These are phyloP conservation scores for Chloropsis hardwickii DNA, from an alignment of 2,113 vertebrate genomes.

Conservation along the genomic window DNA sequence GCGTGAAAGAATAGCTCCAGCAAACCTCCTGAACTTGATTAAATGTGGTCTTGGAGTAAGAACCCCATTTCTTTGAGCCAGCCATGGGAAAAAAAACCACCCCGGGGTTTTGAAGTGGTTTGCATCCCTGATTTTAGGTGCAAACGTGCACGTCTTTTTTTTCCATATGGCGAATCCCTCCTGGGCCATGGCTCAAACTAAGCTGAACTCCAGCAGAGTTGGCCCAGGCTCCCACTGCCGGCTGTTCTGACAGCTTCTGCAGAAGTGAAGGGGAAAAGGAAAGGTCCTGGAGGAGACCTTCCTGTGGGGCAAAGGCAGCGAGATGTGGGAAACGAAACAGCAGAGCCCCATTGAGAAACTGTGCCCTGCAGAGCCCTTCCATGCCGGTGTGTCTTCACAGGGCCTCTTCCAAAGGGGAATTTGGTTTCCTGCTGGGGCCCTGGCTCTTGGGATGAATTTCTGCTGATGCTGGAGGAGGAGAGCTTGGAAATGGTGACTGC, in stretches of 20 bases:
- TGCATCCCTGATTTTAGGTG: background rate
- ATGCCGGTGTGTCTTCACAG: fast-evolving
- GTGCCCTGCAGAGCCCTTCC: background rate
- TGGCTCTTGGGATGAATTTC: background rate
- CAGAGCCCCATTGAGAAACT: background rate
- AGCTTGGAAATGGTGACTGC: background rate
- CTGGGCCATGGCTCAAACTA: background rate
- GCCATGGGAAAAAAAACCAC: background rate
- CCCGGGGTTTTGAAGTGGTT: background rate
- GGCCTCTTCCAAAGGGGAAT: background rate
- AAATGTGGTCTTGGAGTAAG: background rate
- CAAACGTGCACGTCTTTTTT: background rate
- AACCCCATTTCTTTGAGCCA: background rate
- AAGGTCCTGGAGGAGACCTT: background rate
- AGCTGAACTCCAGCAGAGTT: background rate
- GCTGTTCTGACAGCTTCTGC: background rate
- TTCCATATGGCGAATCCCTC: background rate
- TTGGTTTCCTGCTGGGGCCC: background rate
- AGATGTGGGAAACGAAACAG: background rate
- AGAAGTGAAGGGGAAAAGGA: background rate
- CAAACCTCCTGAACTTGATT: background rate
- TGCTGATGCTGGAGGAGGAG: background rate
- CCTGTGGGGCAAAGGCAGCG: background rate
- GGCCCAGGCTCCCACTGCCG: background rate
- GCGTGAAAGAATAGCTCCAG: background rate